phyloP scores from a whole-genome alignment of 2,113 vertebrate genomes.

The Gnathonemus longibarbis region DNA sequence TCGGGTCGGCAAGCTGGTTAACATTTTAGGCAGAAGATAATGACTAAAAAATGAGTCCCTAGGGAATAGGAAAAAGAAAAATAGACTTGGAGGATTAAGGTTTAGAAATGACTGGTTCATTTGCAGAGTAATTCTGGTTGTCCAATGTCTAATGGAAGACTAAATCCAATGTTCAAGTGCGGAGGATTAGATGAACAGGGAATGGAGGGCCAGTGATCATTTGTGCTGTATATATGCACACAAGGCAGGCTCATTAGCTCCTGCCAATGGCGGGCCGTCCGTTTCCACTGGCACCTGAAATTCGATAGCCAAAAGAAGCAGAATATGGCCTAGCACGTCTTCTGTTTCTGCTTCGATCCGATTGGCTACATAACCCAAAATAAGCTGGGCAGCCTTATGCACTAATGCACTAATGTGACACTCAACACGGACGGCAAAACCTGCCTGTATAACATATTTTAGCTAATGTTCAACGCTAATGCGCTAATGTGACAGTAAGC shows the following conservation, averaged over 20 bases:
- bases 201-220: not conserved
- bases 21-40: not conserved
- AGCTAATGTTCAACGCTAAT: not conserved
- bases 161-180: not conserved
- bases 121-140: conserved; percentile 14
- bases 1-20: not conserved
- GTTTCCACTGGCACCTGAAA: not conserved
- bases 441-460: not conserved
- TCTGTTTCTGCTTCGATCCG: not conserved
- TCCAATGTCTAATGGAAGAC: not conserved
- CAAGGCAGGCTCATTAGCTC: not conserved
- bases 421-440: not conserved
- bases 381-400: not conserved
- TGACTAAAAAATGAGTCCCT: conserved; percentile 8
- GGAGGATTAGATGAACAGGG: not conserved
- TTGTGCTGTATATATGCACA: not conserved
- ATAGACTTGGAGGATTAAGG: not conserved
- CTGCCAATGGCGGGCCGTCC: not conserved
- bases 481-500: not conserved
- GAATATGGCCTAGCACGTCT: not conserved
- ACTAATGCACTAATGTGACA: not conserved
- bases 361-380: not conserved
- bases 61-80: not conserved
- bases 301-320: not conserved
- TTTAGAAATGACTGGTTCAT: not conserved